Evolutionary conservation across 2,888 invertebrate species (phyloP).

Genomic region (Meghimatium bilineatum): DNA sequence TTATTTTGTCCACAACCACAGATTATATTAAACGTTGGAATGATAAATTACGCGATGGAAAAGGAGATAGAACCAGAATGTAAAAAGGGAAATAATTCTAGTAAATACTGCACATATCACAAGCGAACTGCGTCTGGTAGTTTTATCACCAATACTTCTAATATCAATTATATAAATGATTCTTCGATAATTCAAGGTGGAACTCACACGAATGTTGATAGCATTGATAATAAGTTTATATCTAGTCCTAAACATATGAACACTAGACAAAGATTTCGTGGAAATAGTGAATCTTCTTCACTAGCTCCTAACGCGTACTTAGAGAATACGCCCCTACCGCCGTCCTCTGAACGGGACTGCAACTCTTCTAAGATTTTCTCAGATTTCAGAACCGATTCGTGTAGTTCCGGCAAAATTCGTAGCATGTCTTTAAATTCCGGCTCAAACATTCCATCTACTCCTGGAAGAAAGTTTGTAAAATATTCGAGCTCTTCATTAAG

Average conservation of each 20-base stretch:
- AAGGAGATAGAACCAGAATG: too few relatives aligned
- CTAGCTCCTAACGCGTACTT: background rate
- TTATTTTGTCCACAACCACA: background rate
- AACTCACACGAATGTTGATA: background rate
- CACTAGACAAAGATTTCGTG: background rate
- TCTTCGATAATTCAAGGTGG: background rate
- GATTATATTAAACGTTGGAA: slow-evolving; percentile 9
- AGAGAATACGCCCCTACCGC: background rate
- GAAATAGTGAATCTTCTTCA: background rate
- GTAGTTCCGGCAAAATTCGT: background rate
- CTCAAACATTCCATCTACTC: background rate
- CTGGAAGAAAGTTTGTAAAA: background rate
- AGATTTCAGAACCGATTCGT: background rate
- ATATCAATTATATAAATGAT: background rate
- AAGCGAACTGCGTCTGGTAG: background rate
- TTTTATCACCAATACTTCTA: background rate
- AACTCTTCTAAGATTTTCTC: background rate
- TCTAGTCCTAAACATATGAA: background rate
- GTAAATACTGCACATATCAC: too few relatives aligned
- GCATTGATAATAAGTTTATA: background rate
- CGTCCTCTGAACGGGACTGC: too few relatives aligned
- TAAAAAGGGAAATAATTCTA: background rate
- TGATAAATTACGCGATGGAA: background rate
- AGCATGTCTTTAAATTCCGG: background rate
- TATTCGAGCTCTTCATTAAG: background rate